Conservation (phyloP, 2,113 vertebrate species). For the Entomyzon cyanotis region DNA sequence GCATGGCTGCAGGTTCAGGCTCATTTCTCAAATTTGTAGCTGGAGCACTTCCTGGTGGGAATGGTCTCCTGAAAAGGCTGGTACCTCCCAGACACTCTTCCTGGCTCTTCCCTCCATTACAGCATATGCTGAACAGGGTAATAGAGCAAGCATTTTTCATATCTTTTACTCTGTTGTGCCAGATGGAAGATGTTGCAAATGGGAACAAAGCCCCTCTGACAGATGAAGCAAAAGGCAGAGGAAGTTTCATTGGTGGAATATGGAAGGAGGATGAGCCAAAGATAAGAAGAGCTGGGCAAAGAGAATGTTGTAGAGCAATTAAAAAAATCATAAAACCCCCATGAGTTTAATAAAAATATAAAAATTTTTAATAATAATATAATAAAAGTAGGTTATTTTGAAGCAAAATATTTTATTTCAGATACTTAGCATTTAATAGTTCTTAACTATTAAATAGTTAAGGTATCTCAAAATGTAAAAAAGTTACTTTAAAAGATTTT, state of each 20-base stretch:
- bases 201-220: neutral
- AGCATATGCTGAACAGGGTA: neutral
- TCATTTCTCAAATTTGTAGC: neutral
- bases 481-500: neutral
- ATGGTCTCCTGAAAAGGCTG: neutral
- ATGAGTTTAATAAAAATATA: neutral
- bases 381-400: neutral
- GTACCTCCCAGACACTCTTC: neutral
- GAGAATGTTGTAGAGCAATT: neutral
- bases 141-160: neutral
- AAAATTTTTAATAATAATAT: neutral
- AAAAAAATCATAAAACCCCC: neutral
- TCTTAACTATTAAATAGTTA: neutral
- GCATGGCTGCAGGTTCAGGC: neutral
- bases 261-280: neutral
- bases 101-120: neutral
- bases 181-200: neutral
- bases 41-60: neutral
- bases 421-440: neutral
- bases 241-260: neutral
- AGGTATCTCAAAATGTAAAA: neutral
- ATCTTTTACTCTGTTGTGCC: neutral
- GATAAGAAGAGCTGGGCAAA: neutral
- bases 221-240: neutral
- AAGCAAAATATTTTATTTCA: neutral